Base-by-base conservation (phyloP, 2,888 invertebrate genomes). In the Hydrotaea diabolus region DNA sequence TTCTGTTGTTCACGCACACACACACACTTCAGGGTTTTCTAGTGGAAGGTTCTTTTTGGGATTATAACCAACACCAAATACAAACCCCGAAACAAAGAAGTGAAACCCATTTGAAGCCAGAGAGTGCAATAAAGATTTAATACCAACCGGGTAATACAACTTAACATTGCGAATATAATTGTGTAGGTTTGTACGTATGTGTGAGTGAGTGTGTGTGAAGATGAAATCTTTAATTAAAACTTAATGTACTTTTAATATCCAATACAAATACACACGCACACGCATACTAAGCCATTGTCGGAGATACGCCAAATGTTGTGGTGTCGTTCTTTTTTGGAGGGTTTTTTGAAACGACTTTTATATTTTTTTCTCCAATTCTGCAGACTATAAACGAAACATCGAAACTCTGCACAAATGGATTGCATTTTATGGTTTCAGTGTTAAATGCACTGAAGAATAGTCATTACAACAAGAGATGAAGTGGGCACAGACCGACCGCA, bases 171-270 rank as follows among this genome's bases (percentile, higher is more conserved):
- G 23, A 74, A 74, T 43, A 85, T 73, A 64, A n/a, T n/a, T 46
- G 69, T 31, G 31, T 31, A 7, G 31, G 31, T 31, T 31, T 2
- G 31, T 4, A 7, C 73, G 31, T 55, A 39, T 26, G 17, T 57
- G 31, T 4, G 31, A 76, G 31, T 55, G 46, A 26, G 17, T 57
- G 31, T 13, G 31, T 31, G 31, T 31, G 69, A 43, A 77, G 74
- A 77, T 74, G 53, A 82, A 85, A 74, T 82, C 79, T 82, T 82
- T 85, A 85, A 85, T 85, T 85, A 82, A 85, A 85, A 82, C 79
- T 85, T 82, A 82, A 85, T 85, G 82, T 77, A 66, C 73, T 77
- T 82, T 85, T 82, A 85, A 82, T 85, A 82, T 46, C 55, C 36
- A 79, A 82, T 26, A 49, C 57, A 73, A 66, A 66, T 21, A 31